Evolutionary conservation across 1,140 invertebrate species (phyloP), one percentile per base, ranked within the genome.

Genomic region (Bombus vancouverensis): DNA sequence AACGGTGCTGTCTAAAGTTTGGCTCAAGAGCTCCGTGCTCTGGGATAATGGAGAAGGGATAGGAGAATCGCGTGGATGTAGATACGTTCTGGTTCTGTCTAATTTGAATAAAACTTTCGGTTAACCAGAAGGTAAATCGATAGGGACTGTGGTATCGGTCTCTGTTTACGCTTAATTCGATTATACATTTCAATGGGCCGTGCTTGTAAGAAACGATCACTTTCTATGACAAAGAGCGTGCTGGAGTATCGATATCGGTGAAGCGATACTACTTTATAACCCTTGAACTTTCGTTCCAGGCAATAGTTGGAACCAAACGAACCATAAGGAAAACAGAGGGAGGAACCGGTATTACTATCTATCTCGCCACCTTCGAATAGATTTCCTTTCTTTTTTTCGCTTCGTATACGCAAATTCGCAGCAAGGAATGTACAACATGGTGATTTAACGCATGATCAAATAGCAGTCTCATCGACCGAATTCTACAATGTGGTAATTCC

Each of bases 391-490:
- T 39, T 32, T 47, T 8, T 32, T 15, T 28, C 4, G 0, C 13
- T 71, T 42, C 28, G 74, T 53, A 32, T n/a, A 15, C 53, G 9
- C 22, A 37, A 22, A 71, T 39, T 18, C 25, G 9, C 57, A 18
- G 18, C 12, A n/a, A 25, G 39, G n/a, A 79, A 47, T 25, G 53
- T 77, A 32, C 32, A 25, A 44, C 47, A 34, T 8, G 47, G 13
- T n/a, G 47, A 37, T 79, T 44, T 62, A 79, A 62, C 66, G 75
- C 39, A 39, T 37, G 37, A 66, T 78, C 59, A 71, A 44, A n/a
- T 42, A 32, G 34, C 34, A 77, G 34, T 83, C 73, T 32, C 39
- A n/a, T 78, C 39, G 53, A 39, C 13, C 22, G 66, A 72, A 71
- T 78, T 68, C 44, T 62, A 44, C 28, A 76, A 12, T 57, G 34